These are phyloP conservation scores for Dendronephthya gigantea DNA, from an alignment of 64 coral and sea anemone species.

Conservation along the genomic window DNA sequence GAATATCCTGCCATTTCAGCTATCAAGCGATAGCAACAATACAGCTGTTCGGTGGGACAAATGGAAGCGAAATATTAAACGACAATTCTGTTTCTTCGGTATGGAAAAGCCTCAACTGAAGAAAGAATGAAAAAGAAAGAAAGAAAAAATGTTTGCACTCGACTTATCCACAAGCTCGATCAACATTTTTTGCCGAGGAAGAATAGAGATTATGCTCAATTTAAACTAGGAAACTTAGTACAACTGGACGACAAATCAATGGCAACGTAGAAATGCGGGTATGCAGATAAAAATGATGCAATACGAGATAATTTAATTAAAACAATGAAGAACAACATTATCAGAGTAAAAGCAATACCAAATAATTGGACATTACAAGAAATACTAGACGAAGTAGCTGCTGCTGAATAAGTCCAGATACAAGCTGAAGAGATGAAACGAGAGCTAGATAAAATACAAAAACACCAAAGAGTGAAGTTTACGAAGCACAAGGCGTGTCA, in stretches of 20 bases:
- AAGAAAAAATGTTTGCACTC: background rate
- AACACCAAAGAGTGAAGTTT: background rate
- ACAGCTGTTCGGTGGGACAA: background rate
- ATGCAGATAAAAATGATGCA: background rate
- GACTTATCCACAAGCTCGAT: conserved; percentile 17
- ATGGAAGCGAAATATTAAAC: background rate
- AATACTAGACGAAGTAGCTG: conserved; percentile 49
- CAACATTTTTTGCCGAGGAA: conserved; percentile 20
- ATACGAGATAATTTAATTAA: background rate
- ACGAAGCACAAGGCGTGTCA: background rate
- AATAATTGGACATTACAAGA: conserved; percentile 36
- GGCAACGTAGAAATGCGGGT: background rate
- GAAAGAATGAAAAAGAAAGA: background rate
- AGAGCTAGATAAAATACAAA: background rate
- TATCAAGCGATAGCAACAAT: background rate
- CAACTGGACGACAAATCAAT: background rate
- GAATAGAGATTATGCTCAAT: conserved; percentile 14
- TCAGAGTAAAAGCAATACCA: conserved; percentile 31
- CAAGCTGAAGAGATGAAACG: conserved; percentile 38
- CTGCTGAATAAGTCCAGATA: conserved; percentile 30
- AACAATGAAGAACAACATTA: conserved; percentile 22
- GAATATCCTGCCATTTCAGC: background rate
- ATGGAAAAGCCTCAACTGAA: too few relatives aligned
- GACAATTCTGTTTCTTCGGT: background rate
- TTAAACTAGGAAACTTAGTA: background rate